Base-by-base conservation (phyloP, 2,888 invertebrate genomes). In the Argyresthia albistria region DNA sequence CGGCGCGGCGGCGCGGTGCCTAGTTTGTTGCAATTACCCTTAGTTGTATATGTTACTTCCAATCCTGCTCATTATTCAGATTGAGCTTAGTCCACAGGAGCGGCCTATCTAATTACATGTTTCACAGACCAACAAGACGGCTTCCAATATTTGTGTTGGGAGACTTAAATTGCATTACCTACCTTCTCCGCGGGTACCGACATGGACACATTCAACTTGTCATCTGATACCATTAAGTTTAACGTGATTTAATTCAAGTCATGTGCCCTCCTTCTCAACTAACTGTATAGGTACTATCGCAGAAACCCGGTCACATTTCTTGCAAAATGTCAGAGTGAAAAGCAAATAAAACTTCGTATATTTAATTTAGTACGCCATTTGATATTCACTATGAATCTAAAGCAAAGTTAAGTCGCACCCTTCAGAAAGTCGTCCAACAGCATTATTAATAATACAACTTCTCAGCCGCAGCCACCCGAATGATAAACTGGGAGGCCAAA, bases 401-500 rank as follows among this genome's bases (percentile, higher is more conserved):
- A 37, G 37, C 12, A 49, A 49, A 49, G 49, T 49, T 46, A 37
- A 35, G 58, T 62, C 59, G 63, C 58, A 64, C 60, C 58, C 57
- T 56, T 59, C 57, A 58, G 57, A 64, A 50, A 42, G 43, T 50
- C 35, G 42, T 43, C 12, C 43, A 50, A 50, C 62, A 58, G 63
- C 72, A 69, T 77, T 80, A 82, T 76, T 80, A 78, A 77, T 81
- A 79, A 79, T 73, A 75, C 75, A 83, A 82, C 79, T 83, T 83
- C 60, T 66, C 60, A 70, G 73, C 83, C 86, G 67, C 83, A 76
- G 66, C 65, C 70, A 70, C 69, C 71, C 66, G 72, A 80, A 80
- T 81, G 79, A 79, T 80, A 78, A 80, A 84, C 80, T 70, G 68
- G 71, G 69, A 74, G 70, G 65, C 73, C 61, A 86, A 80, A 81